A percentile compares a stretch with the other conserved stretches of the same genome.
Conservation (phyloP, 2,888 invertebrate species). For the Glomeris marginata region DNA sequence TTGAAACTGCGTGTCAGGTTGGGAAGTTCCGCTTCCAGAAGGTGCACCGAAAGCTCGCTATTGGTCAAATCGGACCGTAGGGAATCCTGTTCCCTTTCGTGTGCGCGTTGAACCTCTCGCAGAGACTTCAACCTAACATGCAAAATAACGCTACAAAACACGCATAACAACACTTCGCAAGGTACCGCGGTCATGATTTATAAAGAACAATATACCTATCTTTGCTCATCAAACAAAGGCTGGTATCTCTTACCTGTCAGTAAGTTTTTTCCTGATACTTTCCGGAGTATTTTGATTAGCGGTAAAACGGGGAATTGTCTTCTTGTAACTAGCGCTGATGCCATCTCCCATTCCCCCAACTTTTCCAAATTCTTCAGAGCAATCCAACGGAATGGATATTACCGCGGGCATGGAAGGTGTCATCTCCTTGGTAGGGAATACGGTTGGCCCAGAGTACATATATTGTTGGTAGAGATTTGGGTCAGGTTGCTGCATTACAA, state of each 20-base stretch:
- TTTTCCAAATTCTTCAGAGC: conserved; percentile 27
- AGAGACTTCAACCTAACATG: conserved; percentile 41
- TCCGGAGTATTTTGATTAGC: conserved; percentile 24
- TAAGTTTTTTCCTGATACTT: conserved; percentile 26
- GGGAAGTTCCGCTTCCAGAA: conserved; percentile 41
- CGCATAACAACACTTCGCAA: no score
- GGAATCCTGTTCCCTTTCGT: conserved; percentile 38
- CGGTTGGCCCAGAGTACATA: neutral
- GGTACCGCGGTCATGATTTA: no score
- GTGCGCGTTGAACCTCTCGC: conserved; percentile 41
- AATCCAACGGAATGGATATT: no score
- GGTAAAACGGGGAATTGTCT: neutral
- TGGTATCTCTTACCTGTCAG: conserved; percentile 27
- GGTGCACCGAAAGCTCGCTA: conserved; percentile 36
- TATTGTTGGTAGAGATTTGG: no score
- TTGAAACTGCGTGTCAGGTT: conserved; percentile 65
- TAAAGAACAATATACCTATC: no score
- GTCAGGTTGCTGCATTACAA: no score
- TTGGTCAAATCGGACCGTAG: conserved; percentile 34
- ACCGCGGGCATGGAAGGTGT: neutral
- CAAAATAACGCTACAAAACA: no score
- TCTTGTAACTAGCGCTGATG: conserved; percentile 20
- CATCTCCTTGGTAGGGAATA: conserved; percentile 6
- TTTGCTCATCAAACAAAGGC: no score
- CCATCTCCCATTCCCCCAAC: conserved; percentile 32